Conservation (phyloP, 2,888 invertebrate species). For the Theretra japonica region DNA sequence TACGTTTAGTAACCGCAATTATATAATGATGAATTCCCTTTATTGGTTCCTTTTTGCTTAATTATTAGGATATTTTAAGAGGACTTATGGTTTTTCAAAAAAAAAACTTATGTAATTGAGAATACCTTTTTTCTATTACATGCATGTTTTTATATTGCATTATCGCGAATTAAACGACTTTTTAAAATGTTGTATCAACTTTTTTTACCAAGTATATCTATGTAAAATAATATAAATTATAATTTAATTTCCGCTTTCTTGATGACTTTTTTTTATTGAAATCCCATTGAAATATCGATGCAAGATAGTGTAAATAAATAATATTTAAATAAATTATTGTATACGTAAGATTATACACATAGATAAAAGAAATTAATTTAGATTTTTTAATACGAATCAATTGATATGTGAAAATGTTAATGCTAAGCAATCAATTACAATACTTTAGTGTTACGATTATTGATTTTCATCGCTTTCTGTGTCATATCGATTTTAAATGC, state of each 20-base stretch:
- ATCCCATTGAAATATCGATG: conserved; percentile 42
- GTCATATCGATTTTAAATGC: conserved; percentile 44
- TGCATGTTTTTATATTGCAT: too few species aligned
- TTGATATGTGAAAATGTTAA: conserved; percentile 40
- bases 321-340: conserved; percentile 67
- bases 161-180: too few species aligned
- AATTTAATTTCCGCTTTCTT: too few species aligned
- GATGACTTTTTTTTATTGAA: not conserved
- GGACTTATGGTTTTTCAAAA: too few species aligned
- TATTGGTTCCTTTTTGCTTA: not conserved
- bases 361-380: conserved; percentile 49
- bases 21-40: not conserved
- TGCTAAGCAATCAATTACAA: conserved; percentile 28
- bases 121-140: too few species aligned
- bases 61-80: not conserved
- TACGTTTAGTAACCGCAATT: too few species aligned
- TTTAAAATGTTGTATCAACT: too few species aligned
- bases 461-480: conserved; percentile 46
- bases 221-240: too few species aligned
- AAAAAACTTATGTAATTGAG: too few species aligned
- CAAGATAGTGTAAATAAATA: conserved; percentile 51
- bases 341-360: conserved; percentile 56
- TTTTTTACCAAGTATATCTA: too few species aligned
- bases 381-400: conserved; percentile 61
- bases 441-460: conserved; percentile 37